Percentiles rank a stretch among this genome's conserved stretches.
Evolutionary conservation across 2,888 invertebrate species (phyloP).

Genomic region (Caenorhabditis wallacei): DNA sequence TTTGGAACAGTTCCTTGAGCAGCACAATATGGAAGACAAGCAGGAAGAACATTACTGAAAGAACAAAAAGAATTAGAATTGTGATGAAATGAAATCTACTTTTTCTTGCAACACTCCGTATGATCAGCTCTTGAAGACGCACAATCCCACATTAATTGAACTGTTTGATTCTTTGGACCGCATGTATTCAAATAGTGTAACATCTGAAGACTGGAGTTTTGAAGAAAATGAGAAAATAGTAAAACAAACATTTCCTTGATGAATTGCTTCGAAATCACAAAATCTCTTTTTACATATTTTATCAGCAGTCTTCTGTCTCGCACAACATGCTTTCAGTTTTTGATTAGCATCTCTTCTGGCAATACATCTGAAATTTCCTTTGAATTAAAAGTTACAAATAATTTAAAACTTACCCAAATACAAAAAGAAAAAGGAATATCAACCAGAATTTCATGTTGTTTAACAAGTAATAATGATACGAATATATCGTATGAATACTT

Average conservation of each 20-base stretch:
- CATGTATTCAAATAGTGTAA: conserved; percentile 78
- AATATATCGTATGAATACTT: background rate
- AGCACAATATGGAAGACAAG: conserved; percentile 79
- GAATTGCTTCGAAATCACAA: conserved; percentile 80
- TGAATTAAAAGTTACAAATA: background rate
- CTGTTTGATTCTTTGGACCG: conserved; percentile 77
- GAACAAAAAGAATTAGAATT: too few relatives aligned
- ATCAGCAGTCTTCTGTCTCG: conserved; percentile 79
- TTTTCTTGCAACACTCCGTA: conserved; percentile 79
- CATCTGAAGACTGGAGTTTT: conserved; percentile 61
- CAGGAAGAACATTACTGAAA: conserved; percentile 74
- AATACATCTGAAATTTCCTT: background rate
- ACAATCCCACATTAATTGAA: conserved; percentile 81
- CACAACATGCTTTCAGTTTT: conserved; percentile 80
- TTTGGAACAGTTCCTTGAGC: conserved; percentile 73
- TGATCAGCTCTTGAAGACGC: conserved; percentile 80
- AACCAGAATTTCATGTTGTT: conserved; percentile 16
- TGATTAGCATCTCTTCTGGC: conserved; percentile 73
- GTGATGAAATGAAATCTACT: conserved; percentile 71
- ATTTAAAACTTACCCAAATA: conserved; percentile 16
- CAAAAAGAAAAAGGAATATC: conserved; percentile 12
- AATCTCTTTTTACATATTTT: conserved; percentile 79
- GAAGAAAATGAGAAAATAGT: background rate
- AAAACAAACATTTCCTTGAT: conserved; percentile 77
- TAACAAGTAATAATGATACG: conserved; percentile 9